Base-by-base conservation (phyloP, 2,888 invertebrate genomes). In the Drosophila parthenogenetica region DNA sequence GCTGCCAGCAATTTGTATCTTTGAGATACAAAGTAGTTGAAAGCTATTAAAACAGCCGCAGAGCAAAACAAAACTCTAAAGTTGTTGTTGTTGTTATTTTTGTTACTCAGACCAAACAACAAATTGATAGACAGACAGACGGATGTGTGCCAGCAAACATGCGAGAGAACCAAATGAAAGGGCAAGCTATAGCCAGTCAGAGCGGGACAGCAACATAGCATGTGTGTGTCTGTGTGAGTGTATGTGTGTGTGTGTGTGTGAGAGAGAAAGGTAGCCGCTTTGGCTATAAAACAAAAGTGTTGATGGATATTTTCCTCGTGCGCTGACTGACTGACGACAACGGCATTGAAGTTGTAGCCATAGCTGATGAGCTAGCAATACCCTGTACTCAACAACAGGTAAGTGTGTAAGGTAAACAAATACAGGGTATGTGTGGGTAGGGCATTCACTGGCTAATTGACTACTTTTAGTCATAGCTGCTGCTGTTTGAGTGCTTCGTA, bases 271-370 rank as follows among this genome's bases (percentile, higher is more conserved):
- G 69, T 60, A 71, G 29, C 7, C 29, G 29, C 29, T 29, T 8
- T 29, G 35, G 35, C 89, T 70, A 77, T 88, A 89, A 86, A 89
- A 86, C 79, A 87, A 80, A 81, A 89, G 89, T 87, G 88, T 90
- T 89, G 88, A 89, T 83, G 87, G 88, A 89, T 77, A 89, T 83
- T 89, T 87, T 89, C 90, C 88, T 87, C 64, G 76, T 89, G 89
- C 69, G 74, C 76, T 76, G 79, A 76, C 75, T 72, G 76, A 77
- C 79, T 72, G 84, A 88, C 76, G 85, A 87, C 79, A 82, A 81
- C 69, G 75, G 68, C 73, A 69, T 60, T 79, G 77, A 81, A 81
- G 81, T 87, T 69, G 66, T 61, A 46, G 29, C 8, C 32, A 50
- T 61, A 59, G 67, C 48, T 69, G 64, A 14, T 74, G 62, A 32